Percentiles rank a stretch among this genome's conserved stretches.
These are phyloP conservation scores for Psix sp. DNA, from an alignment of 1,140 invertebrate species.

Conservation along the genomic window DNA sequence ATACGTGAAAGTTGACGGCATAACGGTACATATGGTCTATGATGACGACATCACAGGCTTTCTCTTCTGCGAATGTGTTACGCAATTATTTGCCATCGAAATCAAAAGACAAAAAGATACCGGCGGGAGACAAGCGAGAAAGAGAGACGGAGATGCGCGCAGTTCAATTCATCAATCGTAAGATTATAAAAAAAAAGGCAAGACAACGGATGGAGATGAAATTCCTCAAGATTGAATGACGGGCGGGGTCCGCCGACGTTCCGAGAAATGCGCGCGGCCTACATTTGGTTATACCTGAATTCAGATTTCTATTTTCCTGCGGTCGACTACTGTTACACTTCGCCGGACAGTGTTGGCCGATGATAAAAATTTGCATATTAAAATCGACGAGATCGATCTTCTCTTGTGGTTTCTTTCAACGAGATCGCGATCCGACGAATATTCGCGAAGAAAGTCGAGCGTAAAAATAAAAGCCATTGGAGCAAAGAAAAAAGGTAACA, in stretches of 20 bases:
- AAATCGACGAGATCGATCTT: not conserved
- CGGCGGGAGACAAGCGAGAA: conserved; percentile 3
- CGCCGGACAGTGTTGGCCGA: not conserved
- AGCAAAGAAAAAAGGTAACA: not conserved
- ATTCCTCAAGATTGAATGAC: no score
- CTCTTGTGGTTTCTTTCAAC: no score
- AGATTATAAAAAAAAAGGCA: no score
- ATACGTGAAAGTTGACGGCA: conserved; percentile 8
- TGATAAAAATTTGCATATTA: not conserved
- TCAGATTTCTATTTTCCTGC: conserved; percentile 46
- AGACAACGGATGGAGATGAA: not conserved
- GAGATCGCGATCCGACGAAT: not conserved
- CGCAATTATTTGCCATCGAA: conserved; percentile 50
- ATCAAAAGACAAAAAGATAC: conserved; percentile 13
- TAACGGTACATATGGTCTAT: conserved; percentile 45
- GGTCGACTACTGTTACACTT: conserved; percentile 1
- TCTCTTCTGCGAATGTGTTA: conserved; percentile 54
- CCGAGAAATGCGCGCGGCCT: conserved; percentile 36
- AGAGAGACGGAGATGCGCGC: conserved; percentile 4
- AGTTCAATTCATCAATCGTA: no score
- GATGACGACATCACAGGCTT: conserved; percentile 40
- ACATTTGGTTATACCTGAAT: conserved; percentile 48
- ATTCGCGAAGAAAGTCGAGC: not conserved
- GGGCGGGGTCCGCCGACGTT: conserved; percentile 3
- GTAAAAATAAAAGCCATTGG: not conserved